Evolutionary conservation across 2,113 vertebrate genomes (phyloP).

Genomic region (Cichladusa arquata): DNA sequence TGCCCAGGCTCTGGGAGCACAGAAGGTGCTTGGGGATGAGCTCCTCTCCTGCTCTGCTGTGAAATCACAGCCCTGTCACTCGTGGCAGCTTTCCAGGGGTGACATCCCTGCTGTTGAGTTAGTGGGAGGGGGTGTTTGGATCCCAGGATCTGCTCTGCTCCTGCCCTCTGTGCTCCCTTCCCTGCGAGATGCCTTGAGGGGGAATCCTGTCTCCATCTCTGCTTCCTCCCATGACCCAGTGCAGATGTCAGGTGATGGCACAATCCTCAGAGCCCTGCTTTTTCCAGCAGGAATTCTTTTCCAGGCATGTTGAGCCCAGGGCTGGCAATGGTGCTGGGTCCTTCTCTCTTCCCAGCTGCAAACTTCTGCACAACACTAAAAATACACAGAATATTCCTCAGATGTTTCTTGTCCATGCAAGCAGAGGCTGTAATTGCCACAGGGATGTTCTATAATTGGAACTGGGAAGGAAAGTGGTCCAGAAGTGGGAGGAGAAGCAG

Average conservation of each 20-base stretch:
- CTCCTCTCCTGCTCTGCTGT: neutral
- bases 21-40: neutral
- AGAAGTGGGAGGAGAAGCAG: neutral
- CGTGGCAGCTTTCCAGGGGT: neutral
- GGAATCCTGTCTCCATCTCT: neutral
- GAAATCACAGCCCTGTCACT: neutral
- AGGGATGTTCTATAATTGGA: neutral
- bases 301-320: neutral
- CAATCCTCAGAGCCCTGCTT: neutral
- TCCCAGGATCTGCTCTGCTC: neutral
- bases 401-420: neutral
- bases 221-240: neutral
- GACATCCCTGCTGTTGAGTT: neutral
- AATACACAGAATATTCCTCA: conserved; percentile 13
- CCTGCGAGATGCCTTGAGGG: rapidly evolving
- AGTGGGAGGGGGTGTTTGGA: neutral
- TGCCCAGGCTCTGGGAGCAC: neutral
- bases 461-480: neutral
- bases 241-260: neutral
- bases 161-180: neutral
- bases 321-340: neutral
- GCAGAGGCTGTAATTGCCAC: conserved; percentile 4
- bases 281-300: neutral
- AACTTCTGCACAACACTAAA: conserved; percentile 20
- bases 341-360: neutral